Evolutionary conservation across 2,888 invertebrate species (phyloP), one percentile per base, ranked within the genome.

Genomic region (Drosophila anomalipes): DNA sequence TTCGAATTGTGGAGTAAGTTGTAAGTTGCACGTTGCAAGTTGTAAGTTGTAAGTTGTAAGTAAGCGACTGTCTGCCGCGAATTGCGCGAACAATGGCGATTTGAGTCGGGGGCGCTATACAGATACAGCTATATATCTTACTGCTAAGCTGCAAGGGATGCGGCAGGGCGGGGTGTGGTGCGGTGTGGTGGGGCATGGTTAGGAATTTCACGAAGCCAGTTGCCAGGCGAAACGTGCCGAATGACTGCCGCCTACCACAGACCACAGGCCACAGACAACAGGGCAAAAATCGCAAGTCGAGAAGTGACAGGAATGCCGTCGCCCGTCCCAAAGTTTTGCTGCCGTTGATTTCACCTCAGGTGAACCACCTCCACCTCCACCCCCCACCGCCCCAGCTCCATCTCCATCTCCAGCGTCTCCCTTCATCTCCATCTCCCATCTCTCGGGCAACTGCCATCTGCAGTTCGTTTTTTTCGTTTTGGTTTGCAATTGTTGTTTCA

Each of bases 281-380:
- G 62, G 70, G 68, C 2, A 1, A 1, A 32, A 32, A 9, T 6
- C 30, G 19, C 26, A 72, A 54, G 54, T 30, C 7, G 57, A 66
- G 79, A 84, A 71, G 82, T 81, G 83, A 67, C 77, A 72, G 71
- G 64, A 67, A 64, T 77, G 26, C 59, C 63, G 28, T 32, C 30
- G 68, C 62, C 77, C 64, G 62, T 61, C 70, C 71, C 72, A 70
- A 74, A 60, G 51, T 32, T 56, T 51, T 44, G 32, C 41, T 14
- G 84, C 84, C 77, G 88, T 85, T 82, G 90, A 90, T 90, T 90
- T 90, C 90, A 87, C 88, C 90, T 72, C 72, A 80, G 86, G 90
- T 78, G 72, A 69, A 68, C 73, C 37, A 68, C 71, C 37, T 60
- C 22, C 26, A 32, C 53, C 64, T 49, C 30, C 64, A 41, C 30